Conservation (phyloP, 2,113 vertebrate species). For the Bostrychus sinensis region DNA sequence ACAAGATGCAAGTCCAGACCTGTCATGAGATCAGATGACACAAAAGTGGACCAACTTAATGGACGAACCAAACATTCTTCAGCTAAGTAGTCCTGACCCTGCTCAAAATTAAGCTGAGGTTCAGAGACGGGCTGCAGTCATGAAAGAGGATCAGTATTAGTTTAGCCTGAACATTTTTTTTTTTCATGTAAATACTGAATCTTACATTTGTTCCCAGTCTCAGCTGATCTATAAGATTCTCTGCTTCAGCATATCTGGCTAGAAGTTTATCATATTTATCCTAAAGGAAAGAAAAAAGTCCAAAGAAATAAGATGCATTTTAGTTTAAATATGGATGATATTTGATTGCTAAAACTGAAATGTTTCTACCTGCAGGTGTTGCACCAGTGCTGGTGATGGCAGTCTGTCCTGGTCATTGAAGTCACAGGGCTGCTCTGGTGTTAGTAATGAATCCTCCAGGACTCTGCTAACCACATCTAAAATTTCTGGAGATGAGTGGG, state of each 20-base stretch:
- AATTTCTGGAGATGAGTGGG: constrained; percentile 71
- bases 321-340: neutral
- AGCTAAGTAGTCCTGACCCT: constrained; percentile 20
- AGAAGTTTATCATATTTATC: constrained; percentile 78
- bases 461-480: constrained; percentile 73
- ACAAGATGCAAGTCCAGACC: constrained; percentile 16
- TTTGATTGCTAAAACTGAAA: neutral
- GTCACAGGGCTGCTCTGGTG: constrained; percentile 47
- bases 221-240: constrained; percentile 73
- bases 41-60: constrained; percentile 41
- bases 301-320: neutral
- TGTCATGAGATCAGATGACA: constrained; percentile 48
- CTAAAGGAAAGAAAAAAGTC: constrained; percentile 48
- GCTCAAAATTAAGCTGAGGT: constrained; percentile 32
- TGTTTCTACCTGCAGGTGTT: constrained; percentile 79
- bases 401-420: constrained; percentile 56
- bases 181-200: neutral
- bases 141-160: neutral
- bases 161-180: neutral
- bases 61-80: constrained; percentile 21
- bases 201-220: constrained; percentile 70
- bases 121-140: constrained; percentile 53
- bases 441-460: constrained; percentile 77
- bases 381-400: constrained; percentile 50
- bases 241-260: constrained; percentile 70